Conservation (phyloP, 2,888 invertebrate species). For the Nomada goodeniana region DNA sequence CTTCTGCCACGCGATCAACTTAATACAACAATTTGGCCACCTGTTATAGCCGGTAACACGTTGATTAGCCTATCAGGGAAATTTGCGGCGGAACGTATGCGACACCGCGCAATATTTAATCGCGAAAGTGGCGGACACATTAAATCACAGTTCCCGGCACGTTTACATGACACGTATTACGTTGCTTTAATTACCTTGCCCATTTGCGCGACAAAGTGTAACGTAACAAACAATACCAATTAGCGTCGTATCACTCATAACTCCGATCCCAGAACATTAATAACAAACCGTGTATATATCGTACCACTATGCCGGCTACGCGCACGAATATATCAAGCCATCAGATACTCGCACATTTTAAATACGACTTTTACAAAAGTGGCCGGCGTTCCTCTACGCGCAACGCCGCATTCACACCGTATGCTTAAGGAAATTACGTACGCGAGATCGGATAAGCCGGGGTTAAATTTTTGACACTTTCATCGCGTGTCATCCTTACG, state of each 20-base stretch:
- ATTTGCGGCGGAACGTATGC: not conserved
- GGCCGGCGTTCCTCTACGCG: not conserved
- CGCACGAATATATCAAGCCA: not conserved
- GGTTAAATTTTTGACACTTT: not conserved
- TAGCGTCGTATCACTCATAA: not conserved
- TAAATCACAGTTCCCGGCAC: not conserved
- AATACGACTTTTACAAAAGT: not conserved
- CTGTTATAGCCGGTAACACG: too few relatives aligned
- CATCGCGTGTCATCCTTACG: not conserved
- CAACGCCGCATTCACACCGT: too few relatives aligned
- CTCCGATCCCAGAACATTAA: not conserved
- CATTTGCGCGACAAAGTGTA: not conserved
- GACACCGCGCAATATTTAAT: not conserved
- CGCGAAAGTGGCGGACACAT: not conserved
- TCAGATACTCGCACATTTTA: not conserved
- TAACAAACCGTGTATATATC: not conserved
- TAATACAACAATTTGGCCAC: too few relatives aligned
- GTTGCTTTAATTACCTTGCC: not conserved
- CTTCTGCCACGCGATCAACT: too few relatives aligned
- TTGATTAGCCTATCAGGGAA: not conserved
- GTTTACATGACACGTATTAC: not conserved
- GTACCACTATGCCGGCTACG: not conserved
- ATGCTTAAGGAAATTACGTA: too few relatives aligned
- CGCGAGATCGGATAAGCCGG: not conserved
- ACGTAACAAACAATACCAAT: constrained; percentile 6